Percentiles rank a stretch among this genome's conserved stretches.
Conservation (phyloP, 2,888 invertebrate genomes). For the Augiades crinisus region DNA sequence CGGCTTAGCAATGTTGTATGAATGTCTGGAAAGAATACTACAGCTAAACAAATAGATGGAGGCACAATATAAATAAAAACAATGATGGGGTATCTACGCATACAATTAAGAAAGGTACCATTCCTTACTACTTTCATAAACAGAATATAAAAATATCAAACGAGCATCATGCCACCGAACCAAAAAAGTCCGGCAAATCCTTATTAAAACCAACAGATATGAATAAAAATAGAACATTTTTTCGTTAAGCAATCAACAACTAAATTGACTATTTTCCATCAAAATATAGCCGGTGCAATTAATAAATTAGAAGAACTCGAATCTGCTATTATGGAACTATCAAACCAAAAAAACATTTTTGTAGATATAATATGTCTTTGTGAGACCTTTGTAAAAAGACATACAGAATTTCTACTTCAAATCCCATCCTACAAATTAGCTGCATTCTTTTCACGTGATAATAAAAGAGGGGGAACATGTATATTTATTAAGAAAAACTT, state of each 20-base stretch:
- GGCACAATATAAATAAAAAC: too few species aligned
- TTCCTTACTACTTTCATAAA: too few species aligned
- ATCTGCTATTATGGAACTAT: slow-evolving; percentile 7
- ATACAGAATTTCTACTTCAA: not conserved
- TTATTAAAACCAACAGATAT: too few species aligned
- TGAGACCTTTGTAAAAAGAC: slow-evolving; percentile 20
- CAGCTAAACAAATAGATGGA: too few species aligned
- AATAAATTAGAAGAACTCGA: slow-evolving; percentile 11
- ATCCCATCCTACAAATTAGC: slow-evolving; percentile 5
- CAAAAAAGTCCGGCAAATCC: too few species aligned
- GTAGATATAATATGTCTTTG: slow-evolving; percentile 20
- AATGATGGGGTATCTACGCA: too few species aligned
- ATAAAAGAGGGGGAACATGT: slow-evolving; percentile 13
- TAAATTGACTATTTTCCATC: slow-evolving; percentile 17
- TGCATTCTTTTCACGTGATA: not conserved
- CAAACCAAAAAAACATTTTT: not conserved
- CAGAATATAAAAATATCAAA: too few species aligned
- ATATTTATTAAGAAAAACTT: slow-evolving; percentile 7
- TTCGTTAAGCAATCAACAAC: not conserved
- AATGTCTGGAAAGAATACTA: too few species aligned
- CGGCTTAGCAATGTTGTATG: too few species aligned
- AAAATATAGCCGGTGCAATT: slow-evolving; percentile 27
- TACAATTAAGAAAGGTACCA: too few species aligned
- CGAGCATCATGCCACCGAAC: too few species aligned
- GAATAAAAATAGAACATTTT: not conserved